phyloP scores from a whole-genome alignment of 2,888 invertebrate genomes.

The Acanthosoma haemorrhoidale region DNA sequence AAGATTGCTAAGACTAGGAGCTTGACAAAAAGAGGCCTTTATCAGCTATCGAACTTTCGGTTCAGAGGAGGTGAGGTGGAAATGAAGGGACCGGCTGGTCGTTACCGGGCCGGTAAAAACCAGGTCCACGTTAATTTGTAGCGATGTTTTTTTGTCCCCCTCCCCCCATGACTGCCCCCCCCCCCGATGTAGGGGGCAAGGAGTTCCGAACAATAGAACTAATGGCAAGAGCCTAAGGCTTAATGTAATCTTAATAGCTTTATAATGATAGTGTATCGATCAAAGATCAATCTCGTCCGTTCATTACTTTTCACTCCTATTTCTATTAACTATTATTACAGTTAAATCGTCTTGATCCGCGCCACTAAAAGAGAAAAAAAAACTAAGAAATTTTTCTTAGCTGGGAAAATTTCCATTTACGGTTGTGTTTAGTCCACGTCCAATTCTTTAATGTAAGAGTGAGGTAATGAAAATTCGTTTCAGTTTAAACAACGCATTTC shows the following conservation, averaged over 20 bases:
- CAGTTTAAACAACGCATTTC: too few relatives aligned
- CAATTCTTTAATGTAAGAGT: too few relatives aligned
- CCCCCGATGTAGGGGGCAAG: background rate
- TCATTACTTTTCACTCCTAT: constrained; percentile 34
- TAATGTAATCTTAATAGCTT: constrained; percentile 40
- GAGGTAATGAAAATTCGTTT: too few relatives aligned
- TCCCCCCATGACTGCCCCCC: background rate
- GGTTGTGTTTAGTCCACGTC: too few relatives aligned
- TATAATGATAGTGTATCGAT: constrained; percentile 40
- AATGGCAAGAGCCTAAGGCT: constrained; percentile 34
- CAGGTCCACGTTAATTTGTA: constrained; percentile 21
- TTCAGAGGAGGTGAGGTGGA: background rate
- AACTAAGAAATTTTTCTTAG: too few relatives aligned
- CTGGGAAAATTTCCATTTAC: too few relatives aligned
- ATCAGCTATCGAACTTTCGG: background rate
- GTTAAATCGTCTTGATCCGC: too few relatives aligned
- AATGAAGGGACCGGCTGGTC: background rate
- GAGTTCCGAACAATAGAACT: constrained; percentile 32
- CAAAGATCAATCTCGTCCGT: constrained; percentile 37
- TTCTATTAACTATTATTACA: constrained; percentile 36
- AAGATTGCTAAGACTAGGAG: too few relatives aligned
- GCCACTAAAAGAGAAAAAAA: too few relatives aligned
- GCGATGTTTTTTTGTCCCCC: constrained; percentile 20
- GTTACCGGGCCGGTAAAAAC: background rate
- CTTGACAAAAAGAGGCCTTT: too few relatives aligned